phyloP scores from a whole-genome alignment of 2,797 vertebrate species.

The Hephaestus fuliginosus region DNA sequence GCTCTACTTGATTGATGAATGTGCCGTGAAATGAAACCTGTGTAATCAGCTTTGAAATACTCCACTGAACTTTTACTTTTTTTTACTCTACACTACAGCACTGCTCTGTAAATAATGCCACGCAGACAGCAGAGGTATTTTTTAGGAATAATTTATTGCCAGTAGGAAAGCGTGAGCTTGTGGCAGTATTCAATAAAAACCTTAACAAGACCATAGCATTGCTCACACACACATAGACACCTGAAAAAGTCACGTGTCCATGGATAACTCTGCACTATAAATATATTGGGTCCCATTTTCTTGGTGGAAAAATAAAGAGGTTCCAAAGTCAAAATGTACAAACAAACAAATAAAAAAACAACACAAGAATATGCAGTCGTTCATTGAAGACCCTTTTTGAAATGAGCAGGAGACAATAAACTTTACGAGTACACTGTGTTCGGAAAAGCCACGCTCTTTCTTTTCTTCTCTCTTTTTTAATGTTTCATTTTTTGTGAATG shows the following conservation, averaged over 20 bases:
- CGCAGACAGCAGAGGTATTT: constrained; percentile 78
- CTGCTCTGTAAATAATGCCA: constrained; percentile 44
- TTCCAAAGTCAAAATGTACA: constrained; percentile 88
- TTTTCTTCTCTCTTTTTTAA: constrained; percentile 67
- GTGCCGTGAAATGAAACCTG: neutral
- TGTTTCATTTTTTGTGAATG: constrained; percentile 76
- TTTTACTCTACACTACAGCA: too few relatives aligned
- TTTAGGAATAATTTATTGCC: constrained; percentile 99
- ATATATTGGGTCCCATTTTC: constrained; percentile 93
- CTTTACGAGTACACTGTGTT: constrained; percentile 85
- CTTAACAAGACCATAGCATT: constrained; percentile 98
- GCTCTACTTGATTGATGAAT: neutral
- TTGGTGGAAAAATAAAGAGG: constrained; percentile 89
- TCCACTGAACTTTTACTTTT: too few relatives aligned
- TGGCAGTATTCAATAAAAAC: constrained; percentile 99
- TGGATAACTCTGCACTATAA: constrained; percentile 89
- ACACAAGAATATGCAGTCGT: constrained; percentile 90
- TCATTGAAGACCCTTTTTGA: constrained; percentile 90
- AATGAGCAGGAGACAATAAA: constrained; percentile 85
- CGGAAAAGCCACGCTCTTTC: constrained; percentile 78
- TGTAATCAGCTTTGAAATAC: too few relatives aligned
- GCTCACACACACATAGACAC: constrained; percentile 86
- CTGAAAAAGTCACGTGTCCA: constrained; percentile 86
- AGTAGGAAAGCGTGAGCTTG: constrained; percentile 99
- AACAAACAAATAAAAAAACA: constrained; percentile 81